These are phyloP conservation scores for Hydrocynus forskahlii DNA, from an alignment of 2,797 vertebrate genomes.

Conservation along the genomic window DNA sequence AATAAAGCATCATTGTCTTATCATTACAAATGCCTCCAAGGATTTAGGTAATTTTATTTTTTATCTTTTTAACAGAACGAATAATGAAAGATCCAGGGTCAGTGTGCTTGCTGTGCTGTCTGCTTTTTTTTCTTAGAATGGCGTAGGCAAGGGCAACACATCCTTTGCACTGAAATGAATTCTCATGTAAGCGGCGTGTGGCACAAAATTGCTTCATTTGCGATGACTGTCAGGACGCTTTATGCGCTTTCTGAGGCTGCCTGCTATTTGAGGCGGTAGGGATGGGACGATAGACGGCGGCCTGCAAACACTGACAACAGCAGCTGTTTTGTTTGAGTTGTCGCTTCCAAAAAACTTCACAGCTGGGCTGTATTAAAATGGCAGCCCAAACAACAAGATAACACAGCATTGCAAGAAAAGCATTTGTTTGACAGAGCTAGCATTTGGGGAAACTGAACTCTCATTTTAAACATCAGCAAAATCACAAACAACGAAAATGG, in stretches of 20 bases:
- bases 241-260: conserved; percentile 13
- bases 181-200: conserved; percentile 14
- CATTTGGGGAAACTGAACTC: background rate
- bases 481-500: conserved; percentile 5
- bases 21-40: conserved; percentile 1
- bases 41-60: background rate
- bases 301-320: conserved; percentile 65
- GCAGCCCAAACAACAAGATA: conserved; percentile 28
- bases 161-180: conserved; percentile 38
- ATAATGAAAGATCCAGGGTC: background rate
- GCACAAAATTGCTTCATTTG: conserved; percentile 34
- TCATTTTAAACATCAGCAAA: background rate
- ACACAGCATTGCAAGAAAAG: conserved; percentile 46
- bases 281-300: conserved; percentile 45
- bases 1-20: background rate
- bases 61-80: conserved; percentile 34
- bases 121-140: conserved; percentile 7
- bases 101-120: background rate
- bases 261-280: conserved; percentile 33
- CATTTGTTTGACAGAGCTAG: background rate
- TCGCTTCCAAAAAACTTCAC: conserved; percentile 53
- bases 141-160: conserved; percentile 18
- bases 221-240: conserved; percentile 20
- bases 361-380: conserved; percentile 58
- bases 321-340: conserved; percentile 53